Conservation (phyloP, 2,888 invertebrate genomes). For the Choreutis nemorana region DNA sequence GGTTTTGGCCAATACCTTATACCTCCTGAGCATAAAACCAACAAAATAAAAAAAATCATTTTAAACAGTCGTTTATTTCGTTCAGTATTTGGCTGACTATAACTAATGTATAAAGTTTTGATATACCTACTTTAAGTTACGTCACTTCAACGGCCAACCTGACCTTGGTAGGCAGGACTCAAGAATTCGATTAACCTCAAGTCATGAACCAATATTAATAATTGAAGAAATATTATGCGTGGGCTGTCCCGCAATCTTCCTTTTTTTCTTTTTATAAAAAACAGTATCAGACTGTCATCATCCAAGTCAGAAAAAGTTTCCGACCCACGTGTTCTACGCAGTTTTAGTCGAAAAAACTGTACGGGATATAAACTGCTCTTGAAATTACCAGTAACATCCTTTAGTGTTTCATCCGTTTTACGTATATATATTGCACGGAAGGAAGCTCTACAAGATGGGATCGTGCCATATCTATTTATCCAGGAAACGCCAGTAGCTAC, state of each 20-base stretch:
- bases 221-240: background rate
- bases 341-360: background rate
- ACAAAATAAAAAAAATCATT: no score
- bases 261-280: slow-evolving; percentile 1
- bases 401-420: slow-evolving; percentile 47
- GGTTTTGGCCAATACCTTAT: no score
- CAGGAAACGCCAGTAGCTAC: slow-evolving; percentile 46
- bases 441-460: slow-evolving; percentile 50
- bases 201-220: background rate
- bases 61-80: no score
- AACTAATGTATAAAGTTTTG: no score
- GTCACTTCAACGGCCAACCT: slow-evolving; percentile 33
- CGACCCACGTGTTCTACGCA: background rate
- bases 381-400: no score
- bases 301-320: no score
- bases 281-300: background rate
- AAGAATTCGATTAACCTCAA: background rate
- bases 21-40: no score
- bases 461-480: slow-evolving; percentile 46
- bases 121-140: slow-evolving; percentile 36
- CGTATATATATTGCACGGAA: slow-evolving; percentile 28
- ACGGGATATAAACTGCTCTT: no score
- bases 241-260: background rate
- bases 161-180: slow-evolving; percentile 42
- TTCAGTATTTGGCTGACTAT: no score